Base-by-base conservation (phyloP, 2,113 vertebrate species). In the Toxostoma redivivum region DNA sequence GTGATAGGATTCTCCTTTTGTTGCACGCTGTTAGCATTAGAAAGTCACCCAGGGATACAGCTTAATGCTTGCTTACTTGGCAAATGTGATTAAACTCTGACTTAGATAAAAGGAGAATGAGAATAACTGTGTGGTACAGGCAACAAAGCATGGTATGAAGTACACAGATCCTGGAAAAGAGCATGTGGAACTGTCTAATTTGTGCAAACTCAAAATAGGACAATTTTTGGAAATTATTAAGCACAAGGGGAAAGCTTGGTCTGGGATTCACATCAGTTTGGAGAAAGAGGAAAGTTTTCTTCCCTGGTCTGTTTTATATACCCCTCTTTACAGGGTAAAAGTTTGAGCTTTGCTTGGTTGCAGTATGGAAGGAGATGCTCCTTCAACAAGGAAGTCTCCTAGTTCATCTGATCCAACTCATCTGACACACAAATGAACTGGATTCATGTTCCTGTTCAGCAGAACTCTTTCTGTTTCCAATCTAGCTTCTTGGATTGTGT, bases 51-150 rank as follows among this genome's bases (percentile, higher is more conserved):
- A 90, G 90, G 81, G 56, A 81, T 94, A 61, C 66, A 92, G 90
- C 84, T 94, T 84, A 94, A 86, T 89, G 77, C 92, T 91, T 88
- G 77, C 92, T 92, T 94, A 72, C 80, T 95, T 91, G 81, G 70
- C 84, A 95, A 76, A 71, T 89, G 58, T 81, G 93, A 85, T 94
- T 96, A 92, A 91, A 85, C 69, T 88, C 83, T 91, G 83, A 28
- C 69, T 81, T 78, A 45, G 83, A 88, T 92, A 89, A 94, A 89
- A 92, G 66, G 61, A 85, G 54, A 86, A 51, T 15, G 30, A 73
- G 69, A 91, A 25, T 76, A 61, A 81, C 56, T 74, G 57, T 42
- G 15, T 50, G 53, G 42, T 38, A 66, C 62, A 82, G 81, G 50
- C 38, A 85, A 27, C 17, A 56, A 95, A 38, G 28, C n/a, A 15